Conservation (phyloP, 2,888 invertebrate genomes). For the Drosophila anomalata region DNA sequence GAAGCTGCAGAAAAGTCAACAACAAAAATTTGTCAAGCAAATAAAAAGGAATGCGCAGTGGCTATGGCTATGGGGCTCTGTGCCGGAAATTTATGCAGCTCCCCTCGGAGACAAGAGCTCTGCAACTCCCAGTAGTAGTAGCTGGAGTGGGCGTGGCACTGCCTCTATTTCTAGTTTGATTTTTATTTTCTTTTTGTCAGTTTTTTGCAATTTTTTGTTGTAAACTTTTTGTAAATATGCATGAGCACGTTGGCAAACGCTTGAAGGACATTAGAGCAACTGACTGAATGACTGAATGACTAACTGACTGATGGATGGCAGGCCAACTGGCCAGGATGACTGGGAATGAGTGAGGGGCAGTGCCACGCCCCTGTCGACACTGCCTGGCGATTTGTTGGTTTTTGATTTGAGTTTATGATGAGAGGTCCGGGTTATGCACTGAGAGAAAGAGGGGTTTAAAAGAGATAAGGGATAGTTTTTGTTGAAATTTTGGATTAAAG, state of each 20-base stretch:
- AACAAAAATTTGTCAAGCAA: constrained; percentile 51
- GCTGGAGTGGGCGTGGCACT: constrained; percentile 1
- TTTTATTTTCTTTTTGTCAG: not conserved
- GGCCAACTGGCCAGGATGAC: not conserved
- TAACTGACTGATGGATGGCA: constrained; percentile 21
- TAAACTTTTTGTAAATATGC: constrained; percentile 59
- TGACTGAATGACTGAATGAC: constrained; percentile 30
- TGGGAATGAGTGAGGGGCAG: constrained; percentile 26
- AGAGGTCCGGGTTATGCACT: constrained; percentile 3
- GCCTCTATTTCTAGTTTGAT: constrained; percentile 12
- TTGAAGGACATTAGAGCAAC: constrained; percentile 61
- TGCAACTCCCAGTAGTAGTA: constrained; percentile 26
- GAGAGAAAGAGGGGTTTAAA: not conserved
- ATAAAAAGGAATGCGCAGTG: constrained; percentile 33
- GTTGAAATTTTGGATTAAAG: not conserved
- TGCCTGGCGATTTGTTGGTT: constrained; percentile 33
- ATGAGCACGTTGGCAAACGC: constrained; percentile 62
- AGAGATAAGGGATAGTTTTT: too few relatives aligned
- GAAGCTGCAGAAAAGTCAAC: constrained; percentile 58
- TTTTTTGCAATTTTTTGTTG: not conserved
- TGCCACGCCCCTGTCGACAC: constrained; percentile 18
- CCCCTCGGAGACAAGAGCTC: constrained; percentile 7
- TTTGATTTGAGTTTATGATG: constrained; percentile 38
- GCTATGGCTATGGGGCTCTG: constrained; percentile 8
- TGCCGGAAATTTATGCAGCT: constrained; percentile 66